Evolutionary conservation across 2,797 vertebrate species (phyloP).

Genomic region (Chelmon rostratus): DNA sequence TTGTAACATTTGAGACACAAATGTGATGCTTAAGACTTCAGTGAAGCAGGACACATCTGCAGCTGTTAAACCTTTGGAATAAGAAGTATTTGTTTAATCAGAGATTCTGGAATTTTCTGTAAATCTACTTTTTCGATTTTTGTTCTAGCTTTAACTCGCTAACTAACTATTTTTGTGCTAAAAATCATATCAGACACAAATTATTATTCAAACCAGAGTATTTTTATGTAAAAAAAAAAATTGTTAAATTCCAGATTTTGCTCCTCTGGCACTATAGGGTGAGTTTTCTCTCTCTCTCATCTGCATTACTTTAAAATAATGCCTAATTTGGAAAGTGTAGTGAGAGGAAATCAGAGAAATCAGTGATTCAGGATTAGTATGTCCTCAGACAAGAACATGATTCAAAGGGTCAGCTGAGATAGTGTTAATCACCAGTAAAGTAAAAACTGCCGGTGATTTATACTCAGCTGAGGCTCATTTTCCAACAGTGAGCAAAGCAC

Average conservation of each 20-base stretch:
- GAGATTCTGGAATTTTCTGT: background rate
- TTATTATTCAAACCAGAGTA: no score
- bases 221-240: no score
- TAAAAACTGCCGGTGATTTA: background rate
- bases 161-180: no score
- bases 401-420: background rate
- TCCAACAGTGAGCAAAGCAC: background rate
- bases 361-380: background rate
- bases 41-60: no score
- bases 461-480: no score
- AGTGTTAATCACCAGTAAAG: background rate
- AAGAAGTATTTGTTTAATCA: background rate
- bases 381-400: background rate
- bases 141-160: no score
- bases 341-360: background rate
- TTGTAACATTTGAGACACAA: no score
- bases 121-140: no score
- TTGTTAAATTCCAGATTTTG: constrained; percentile 1
- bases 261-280: background rate
- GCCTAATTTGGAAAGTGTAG: background rate
- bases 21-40: no score
- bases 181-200: no score
- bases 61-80: background rate
- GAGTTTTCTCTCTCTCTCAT: background rate
- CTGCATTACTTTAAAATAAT: background rate